Evolutionary conservation across 92 coral and sea anemone species (phyloP).

Genomic region (Pocillopora meandrina): DNA sequence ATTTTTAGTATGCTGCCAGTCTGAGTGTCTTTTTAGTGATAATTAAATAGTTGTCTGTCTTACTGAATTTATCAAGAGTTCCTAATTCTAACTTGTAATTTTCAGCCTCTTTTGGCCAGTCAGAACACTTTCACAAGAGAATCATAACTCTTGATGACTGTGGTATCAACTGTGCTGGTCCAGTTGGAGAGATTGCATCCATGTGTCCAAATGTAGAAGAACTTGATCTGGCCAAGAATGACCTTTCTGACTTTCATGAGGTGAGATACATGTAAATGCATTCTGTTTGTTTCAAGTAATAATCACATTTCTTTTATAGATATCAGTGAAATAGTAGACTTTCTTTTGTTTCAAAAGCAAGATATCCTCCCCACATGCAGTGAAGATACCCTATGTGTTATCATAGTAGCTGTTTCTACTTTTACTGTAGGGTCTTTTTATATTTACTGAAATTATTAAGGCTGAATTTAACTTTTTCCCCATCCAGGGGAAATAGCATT

Average conservation of each 20-base stretch:
- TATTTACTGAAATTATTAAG: no score
- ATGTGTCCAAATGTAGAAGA: conserved; percentile 85
- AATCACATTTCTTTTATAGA: no score
- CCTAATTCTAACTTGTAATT: not conserved
- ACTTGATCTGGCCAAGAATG: conserved; percentile 81
- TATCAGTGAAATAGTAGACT: not conserved
- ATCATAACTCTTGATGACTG: conserved; percentile 78
- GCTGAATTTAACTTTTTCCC: no score
- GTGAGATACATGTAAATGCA: conserved; percentile 10
- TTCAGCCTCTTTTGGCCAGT: conserved; percentile 36
- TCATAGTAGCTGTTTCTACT: no score
- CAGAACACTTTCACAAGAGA: conserved; percentile 52
- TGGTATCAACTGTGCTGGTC: conserved; percentile 74
- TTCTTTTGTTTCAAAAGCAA: not conserved
- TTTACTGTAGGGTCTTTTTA: no score
- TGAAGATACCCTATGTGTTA: not conserved
- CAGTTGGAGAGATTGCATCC: conserved; percentile 73
- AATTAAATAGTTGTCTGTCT: no score
- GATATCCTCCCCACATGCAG: not conserved
- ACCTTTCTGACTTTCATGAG: conserved; percentile 79
- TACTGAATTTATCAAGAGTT: not conserved
- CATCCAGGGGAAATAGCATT: no score
- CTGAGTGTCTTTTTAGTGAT: no score
- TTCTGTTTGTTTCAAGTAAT: no score
- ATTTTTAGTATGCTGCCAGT: no score